Conservation (phyloP, 2,888 invertebrate species). For the Trilocha varians region DNA sequence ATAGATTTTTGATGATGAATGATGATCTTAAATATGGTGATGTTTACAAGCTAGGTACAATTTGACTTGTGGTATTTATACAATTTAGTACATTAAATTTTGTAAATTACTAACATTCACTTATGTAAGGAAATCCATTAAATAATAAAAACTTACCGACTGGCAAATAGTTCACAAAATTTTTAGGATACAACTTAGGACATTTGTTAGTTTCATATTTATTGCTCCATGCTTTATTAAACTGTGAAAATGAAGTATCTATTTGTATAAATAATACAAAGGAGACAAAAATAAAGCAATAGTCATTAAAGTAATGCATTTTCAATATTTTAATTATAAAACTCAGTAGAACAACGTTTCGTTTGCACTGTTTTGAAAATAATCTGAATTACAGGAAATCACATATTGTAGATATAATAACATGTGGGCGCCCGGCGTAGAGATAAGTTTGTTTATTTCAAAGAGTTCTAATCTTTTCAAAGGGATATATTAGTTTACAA, state of each 20-base stretch:
- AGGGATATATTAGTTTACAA: no score
- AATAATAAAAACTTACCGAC: constrained; percentile 63
- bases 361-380: constrained; percentile 9
- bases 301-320: constrained; percentile 22
- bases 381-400: constrained; percentile 30
- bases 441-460: constrained; percentile 25
- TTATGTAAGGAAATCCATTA: no score
- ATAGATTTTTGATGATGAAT: no score
- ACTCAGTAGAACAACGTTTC: constrained; percentile 9
- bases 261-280: constrained; percentile 35
- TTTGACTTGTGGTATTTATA: no score
- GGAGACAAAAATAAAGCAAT: constrained; percentile 27
- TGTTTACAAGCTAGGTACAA: no score
- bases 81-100: no score
- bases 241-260: constrained; percentile 41
- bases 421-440: constrained; percentile 40
- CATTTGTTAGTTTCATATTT: constrained; percentile 68
- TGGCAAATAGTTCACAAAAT: constrained; percentile 71
- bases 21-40: no score
- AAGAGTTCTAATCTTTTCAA: background rate
- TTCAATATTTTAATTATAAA: constrained; percentile 11
- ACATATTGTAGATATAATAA: constrained; percentile 27
- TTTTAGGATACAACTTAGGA: constrained; percentile 68
- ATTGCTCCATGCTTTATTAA: constrained; percentile 60
- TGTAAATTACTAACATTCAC: no score